A percentile compares a stretch with the other conserved stretches of the same genome.
phyloP scores from a whole-genome alignment of 2,797 vertebrate species.

The Rhodeus uyekii region DNA sequence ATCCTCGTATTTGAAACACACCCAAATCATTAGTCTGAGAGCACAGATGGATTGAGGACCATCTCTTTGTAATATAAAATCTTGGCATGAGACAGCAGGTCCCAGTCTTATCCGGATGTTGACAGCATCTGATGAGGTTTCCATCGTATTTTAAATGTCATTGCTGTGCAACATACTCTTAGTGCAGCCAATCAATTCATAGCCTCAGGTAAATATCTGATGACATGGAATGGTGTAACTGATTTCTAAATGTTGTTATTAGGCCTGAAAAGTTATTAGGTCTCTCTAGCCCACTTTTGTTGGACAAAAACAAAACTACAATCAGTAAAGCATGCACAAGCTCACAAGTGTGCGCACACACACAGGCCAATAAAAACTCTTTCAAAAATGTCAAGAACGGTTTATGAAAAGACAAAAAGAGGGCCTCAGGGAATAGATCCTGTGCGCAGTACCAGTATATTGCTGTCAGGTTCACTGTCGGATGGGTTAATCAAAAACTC shows the following conservation, averaged over 20 bases:
- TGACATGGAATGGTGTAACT: conserved; percentile 23
- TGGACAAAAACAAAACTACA: conserved; percentile 3
- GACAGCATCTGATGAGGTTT: conserved; percentile 1
- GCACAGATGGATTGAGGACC: conserved; percentile 48
- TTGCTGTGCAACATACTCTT: conserved; percentile 5
- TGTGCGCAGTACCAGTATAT: conserved; percentile 66
- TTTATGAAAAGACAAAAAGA: conserved; percentile 70
- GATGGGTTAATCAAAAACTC: conserved; percentile 82
- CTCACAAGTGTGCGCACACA: conserved; percentile 32
- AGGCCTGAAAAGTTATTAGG: conserved; percentile 38
- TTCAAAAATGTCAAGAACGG: conserved; percentile 60
- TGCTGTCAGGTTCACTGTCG: conserved; percentile 76
- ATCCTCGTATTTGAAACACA: conserved; percentile 59
- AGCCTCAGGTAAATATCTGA: conserved; percentile 45
- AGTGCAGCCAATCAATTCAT: conserved; percentile 50
- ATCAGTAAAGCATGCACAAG: conserved; percentile 30
- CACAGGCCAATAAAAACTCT: conserved; percentile 44
- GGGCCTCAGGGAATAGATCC: conserved; percentile 58
- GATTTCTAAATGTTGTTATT: conserved; percentile 47
- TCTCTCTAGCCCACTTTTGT: conserved; percentile 25
- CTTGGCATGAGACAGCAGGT: conserved; percentile 27
- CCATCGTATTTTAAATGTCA: conserved; percentile 18
- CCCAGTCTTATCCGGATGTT: conserved; percentile 24
- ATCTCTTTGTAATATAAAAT: conserved; percentile 16
- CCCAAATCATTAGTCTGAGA: conserved; percentile 52